phyloP scores from a whole-genome alignment of 2,797 vertebrate genomes.

The Lithobates sylvaticus region DNA sequence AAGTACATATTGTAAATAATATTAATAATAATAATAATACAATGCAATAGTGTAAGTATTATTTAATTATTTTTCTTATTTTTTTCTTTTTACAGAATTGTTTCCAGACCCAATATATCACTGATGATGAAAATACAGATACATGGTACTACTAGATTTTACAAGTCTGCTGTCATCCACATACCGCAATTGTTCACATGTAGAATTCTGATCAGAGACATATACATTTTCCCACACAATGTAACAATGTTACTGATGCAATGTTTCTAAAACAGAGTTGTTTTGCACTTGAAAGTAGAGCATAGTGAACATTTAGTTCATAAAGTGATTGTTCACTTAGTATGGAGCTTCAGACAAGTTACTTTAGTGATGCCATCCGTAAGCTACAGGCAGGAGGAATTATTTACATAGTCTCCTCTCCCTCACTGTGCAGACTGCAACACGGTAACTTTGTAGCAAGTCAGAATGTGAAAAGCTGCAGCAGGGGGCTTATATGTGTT shows the following conservation, averaged over 20 bases:
- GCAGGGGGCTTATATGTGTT: too few species aligned
- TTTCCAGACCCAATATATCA: neutral
- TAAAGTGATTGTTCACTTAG: too few species aligned
- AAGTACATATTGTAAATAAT: neutral
- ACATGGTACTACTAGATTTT: slow-evolving; percentile 13
- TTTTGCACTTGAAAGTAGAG: neutral
- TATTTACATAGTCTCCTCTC: too few species aligned
- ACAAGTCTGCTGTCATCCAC: neutral
- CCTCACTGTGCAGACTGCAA: too few species aligned
- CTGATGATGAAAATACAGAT: neutral
- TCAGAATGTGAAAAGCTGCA: too few species aligned
- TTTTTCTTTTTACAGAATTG: neutral
- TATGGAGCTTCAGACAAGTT: too few species aligned
- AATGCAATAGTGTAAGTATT: neutral
- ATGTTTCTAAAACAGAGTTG: neutral
- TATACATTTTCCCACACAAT: neutral
- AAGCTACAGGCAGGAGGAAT: too few species aligned
- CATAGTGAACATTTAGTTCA: too few species aligned
- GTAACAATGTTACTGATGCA: neutral
- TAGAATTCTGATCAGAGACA: neutral
- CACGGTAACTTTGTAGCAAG: too few species aligned
- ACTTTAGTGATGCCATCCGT: too few species aligned
- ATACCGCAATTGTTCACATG: neutral
- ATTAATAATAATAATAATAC: neutral
- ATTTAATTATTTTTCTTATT: neutral